A percentile compares a stretch with the other conserved stretches of the same genome.
These are phyloP conservation scores for Drosophila cyrtoloma DNA, from an alignment of 2,888 invertebrate genomes.

Conservation along the genomic window DNA sequence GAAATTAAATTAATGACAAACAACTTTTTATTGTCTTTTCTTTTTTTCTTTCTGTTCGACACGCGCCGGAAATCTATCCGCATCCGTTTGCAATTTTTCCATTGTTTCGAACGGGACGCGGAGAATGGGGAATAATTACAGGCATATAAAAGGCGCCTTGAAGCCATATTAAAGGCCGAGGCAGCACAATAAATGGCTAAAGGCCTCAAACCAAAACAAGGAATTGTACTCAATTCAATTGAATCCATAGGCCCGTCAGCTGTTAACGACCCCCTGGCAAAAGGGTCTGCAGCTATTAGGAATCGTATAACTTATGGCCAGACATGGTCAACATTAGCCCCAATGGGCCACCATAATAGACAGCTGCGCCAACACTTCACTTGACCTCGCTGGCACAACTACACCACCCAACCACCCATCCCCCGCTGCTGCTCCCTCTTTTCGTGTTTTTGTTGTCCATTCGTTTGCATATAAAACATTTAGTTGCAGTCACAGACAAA, in stretches of 20 bases:
- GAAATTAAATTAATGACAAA: conserved; percentile 75
- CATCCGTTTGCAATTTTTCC: conserved; percentile 69
- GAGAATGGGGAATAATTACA: conserved; percentile 32
- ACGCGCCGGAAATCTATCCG: conserved; percentile 70
- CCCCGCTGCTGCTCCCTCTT: background rate
- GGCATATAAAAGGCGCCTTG: conserved; percentile 41
- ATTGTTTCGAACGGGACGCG: conserved; percentile 36
- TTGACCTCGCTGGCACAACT: conserved; percentile 31
- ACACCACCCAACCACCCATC: background rate
- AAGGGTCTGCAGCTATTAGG: conserved; percentile 38
- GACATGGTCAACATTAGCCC: conserved; percentile 46
- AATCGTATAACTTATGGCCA: conserved; percentile 55
- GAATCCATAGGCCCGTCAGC: conserved; percentile 42
- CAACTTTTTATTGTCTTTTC: conserved; percentile 70
- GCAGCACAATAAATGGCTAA: background rate
- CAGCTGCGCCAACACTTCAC: conserved; percentile 60
- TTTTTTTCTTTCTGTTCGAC: conserved; percentile 16
- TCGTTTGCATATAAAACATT: conserved; percentile 53
- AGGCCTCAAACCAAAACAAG: conserved; percentile 21
- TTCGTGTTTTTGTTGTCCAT: conserved; percentile 4
- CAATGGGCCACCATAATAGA: conserved; percentile 61
- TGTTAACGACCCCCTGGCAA: conserved; percentile 31
- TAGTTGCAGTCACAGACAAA: conserved; percentile 41
- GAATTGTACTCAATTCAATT: conserved; percentile 16
- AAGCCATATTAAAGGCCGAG: conserved; percentile 40